Evolutionary conservation across 2,797 vertebrate genomes (phyloP).

Genomic region (Mormyrus proboscirostris): DNA sequence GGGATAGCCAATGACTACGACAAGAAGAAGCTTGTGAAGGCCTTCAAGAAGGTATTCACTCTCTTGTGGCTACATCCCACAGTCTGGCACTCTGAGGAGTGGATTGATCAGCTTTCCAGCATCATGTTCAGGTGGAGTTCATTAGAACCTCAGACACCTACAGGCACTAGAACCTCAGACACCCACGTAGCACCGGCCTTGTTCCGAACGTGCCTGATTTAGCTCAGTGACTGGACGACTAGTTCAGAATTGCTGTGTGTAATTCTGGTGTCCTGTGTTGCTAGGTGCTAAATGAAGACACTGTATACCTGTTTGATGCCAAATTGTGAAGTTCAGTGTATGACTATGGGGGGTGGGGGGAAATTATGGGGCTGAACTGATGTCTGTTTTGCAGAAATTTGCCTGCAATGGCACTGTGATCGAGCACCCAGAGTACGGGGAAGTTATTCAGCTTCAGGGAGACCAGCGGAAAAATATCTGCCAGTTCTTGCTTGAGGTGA

Average conservation of each 20-base stretch:
- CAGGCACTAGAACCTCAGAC: background rate
- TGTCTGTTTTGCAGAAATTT: slow-evolving; percentile 61
- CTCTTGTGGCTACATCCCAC: background rate
- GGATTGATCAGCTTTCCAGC: background rate
- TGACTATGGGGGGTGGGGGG: background rate
- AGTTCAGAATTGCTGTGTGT: background rate
- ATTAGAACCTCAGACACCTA: background rate
- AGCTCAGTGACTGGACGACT: background rate
- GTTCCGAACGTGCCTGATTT: background rate
- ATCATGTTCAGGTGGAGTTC: background rate
- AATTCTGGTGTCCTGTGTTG: background rate
- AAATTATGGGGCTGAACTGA: background rate
- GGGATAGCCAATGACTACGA: slow-evolving; percentile 77
- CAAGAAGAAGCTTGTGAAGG: slow-evolving; percentile 79
- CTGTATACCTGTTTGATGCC: background rate
- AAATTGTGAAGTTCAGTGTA: background rate
- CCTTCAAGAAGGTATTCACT: slow-evolving; percentile 69
- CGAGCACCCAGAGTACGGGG: slow-evolving; percentile 75
- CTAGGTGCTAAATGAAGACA: background rate
- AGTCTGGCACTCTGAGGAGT: background rate
- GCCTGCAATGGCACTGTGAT: slow-evolving; percentile 79
- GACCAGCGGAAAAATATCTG: slow-evolving; percentile 76
- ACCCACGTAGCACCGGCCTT: background rate
- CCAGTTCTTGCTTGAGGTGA: slow-evolving; percentile 74
- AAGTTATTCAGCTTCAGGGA: slow-evolving; percentile 76